Evolutionary conservation across 2,113 vertebrate species (phyloP), one percentile per base, ranked within the genome.

Genomic region (Tyrannus savana): DNA sequence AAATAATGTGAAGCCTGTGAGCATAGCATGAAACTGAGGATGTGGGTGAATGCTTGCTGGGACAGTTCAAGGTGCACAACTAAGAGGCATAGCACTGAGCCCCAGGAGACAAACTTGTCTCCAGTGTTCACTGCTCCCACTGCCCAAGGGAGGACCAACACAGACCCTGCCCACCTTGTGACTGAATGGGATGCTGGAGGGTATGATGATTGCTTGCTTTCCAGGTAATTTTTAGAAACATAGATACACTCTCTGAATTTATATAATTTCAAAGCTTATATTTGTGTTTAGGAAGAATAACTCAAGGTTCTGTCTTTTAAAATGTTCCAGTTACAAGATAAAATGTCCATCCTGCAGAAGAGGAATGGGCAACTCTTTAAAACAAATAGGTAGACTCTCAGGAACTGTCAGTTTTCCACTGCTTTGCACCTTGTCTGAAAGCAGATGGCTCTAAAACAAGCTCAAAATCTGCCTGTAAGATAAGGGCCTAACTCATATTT

Each of bases 71-170:
- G 44, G 39, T 25, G 22, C n/a, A 25, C 58, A 76, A 23, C 22
- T 42, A 2, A 2, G 11, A 27, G 23, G 9, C 16, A 14, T 5
- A 11, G 5, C 44, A 30, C 6, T 19, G 30, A 47, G 16, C 1
- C 2, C 4, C 52, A 60, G 46, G 28, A 49, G 27, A 28, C 77
- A 49, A 37, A 41, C 17, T 67, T 21, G 19, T 14, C 64, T 72
- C 59, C 27, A 3, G 33, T 39, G 5, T 42, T 31, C 15, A 7
- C 12, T 10, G 8, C 19, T 62, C 14, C 33, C 12, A 7, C 9
- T 15, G 37, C n/a, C 56, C 25, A 23, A 37, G 35, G 39, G 19
- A 39, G 14, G 5, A 5, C 24, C 21, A 67, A 27, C 33, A 46
- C 14, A 39, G 42, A 4, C 8, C 4, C 55, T 52, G 15, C 21